A percentile compares a stretch with the other conserved stretches of the same genome.
phyloP scores from a whole-genome alignment of 1,140 invertebrate species.

The Heliothis virescens region DNA sequence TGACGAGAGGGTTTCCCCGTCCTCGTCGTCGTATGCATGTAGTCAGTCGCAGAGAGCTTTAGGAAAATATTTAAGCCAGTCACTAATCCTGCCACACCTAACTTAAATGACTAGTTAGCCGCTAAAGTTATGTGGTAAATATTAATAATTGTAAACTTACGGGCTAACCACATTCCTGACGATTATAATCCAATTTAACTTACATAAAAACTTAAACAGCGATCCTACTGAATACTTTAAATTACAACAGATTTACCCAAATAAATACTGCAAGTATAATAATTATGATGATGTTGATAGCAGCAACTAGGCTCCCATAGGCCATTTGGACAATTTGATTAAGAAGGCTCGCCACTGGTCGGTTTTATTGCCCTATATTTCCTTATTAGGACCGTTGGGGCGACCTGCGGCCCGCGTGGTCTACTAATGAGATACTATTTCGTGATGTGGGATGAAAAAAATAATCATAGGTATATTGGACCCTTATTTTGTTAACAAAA shows the following conservation, averaged over 20 bases:
- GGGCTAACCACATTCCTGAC: too few relatives aligned
- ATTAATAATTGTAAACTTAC: too few relatives aligned
- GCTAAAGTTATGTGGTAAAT: too few relatives aligned
- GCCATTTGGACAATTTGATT: slow-evolving; percentile 81
- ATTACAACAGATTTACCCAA: too few relatives aligned
- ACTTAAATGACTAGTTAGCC: too few relatives aligned
- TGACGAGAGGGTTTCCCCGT: neutral
- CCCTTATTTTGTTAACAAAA: neutral
- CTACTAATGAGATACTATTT: slow-evolving; percentile 59
- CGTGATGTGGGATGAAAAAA: slow-evolving; percentile 8
- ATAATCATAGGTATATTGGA: neutral
- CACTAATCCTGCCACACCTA: too few relatives aligned
- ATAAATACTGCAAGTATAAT: neutral
- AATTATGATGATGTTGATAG: slow-evolving; percentile 42
- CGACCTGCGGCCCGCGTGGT: slow-evolving; percentile 58
- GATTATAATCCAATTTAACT: too few relatives aligned
- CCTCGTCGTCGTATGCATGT: neutral
- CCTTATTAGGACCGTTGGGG: slow-evolving; percentile 75
- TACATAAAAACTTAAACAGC: too few relatives aligned
- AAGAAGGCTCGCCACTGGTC: slow-evolving; percentile 68
- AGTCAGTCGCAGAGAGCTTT: too few relatives aligned
- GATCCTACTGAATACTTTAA: too few relatives aligned
- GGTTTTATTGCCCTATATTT: slow-evolving; percentile 83
- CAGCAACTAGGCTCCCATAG: slow-evolving; percentile 61
- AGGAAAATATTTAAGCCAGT: too few relatives aligned